Base-by-base conservation (phyloP, 2,888 invertebrate genomes). In the Plutella xylostella region DNA sequence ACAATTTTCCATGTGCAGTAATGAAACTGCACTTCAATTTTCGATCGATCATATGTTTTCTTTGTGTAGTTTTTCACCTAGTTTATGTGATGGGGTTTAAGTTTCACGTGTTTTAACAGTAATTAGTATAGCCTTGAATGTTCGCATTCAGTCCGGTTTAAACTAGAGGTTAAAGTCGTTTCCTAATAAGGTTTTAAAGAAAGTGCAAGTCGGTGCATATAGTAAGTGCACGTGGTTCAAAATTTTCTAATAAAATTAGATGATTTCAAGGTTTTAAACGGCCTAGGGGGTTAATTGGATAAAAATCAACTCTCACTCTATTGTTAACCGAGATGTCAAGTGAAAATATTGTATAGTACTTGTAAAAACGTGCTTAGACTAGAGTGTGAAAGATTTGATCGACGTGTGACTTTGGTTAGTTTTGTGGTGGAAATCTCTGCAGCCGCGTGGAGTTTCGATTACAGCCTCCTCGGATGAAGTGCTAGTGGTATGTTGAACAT, bases 41-140 rank as follows among this genome's bases (percentile, higher is more conserved):
- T 72, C 80, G 72, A 83, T 83, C 83, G 83, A 83, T 83, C 83
- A 83, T 82, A 83, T 83, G 83, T 83, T 83, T 83, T 83, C 83
- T 82, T 83, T 82, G 82, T 83, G 77, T 79, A 76, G 72, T 79
- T 78, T 79, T 76, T 79, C 77, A 79, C 73, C 74, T 78, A 79
- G 77, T 74, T 72, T 75, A 78, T 80, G 77, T 75, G 80, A 79
- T 74, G 76, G 67, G 72, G 71, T 76, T 70, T 61, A 63, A 63
- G 65, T 60, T 71, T 71, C 63, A 63, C 62, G 58, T 63, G 60
- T 57, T 60, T 51, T 37, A 33, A 43, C 11, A 28, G 15, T 35
- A 38, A 45, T 39, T 46, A 42, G 18, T 28, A n/a, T n/a, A n/a
- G n/a, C n/a, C n/a, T n/a, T n/a, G n/a, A n/a, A n/a, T n/a, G n/a